Conservation (phyloP, 2,113 vertebrate genomes). For the Gyps fulvus region DNA sequence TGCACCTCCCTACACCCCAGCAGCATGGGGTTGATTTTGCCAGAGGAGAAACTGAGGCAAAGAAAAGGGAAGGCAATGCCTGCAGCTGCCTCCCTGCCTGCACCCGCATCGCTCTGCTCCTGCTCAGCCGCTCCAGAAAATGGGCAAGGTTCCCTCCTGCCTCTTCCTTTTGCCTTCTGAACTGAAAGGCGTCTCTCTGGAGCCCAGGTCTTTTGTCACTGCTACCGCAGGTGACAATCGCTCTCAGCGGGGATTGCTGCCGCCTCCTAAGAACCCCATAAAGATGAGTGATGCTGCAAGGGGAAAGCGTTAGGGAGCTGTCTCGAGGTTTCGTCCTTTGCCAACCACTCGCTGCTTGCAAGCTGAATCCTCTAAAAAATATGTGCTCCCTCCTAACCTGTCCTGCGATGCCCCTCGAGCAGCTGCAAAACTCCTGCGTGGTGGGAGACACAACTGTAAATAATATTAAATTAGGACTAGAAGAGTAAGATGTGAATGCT, state of each 20-base stretch:
- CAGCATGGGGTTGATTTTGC: fast-evolving
- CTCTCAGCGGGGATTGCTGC: background rate
- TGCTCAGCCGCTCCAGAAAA: background rate
- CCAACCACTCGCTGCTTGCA: background rate
- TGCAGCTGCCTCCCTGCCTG: background rate
- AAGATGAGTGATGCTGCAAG: background rate
- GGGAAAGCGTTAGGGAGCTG: background rate
- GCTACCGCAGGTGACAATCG: background rate
- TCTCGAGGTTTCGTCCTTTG: background rate
- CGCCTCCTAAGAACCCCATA: background rate
- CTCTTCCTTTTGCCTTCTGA: background rate
- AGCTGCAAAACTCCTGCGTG: fast-evolving
- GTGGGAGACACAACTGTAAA: background rate
- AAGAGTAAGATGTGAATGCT: fast-evolving
- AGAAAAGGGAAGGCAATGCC: background rate
- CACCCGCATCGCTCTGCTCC: background rate
- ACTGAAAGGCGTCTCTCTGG: background rate
- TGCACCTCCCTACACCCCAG: background rate
- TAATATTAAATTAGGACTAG: fast-evolving
- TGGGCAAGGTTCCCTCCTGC: fast-evolving
- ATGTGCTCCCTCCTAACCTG: background rate
- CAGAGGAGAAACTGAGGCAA: background rate
- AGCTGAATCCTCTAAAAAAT: background rate
- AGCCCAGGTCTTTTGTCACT: background rate
- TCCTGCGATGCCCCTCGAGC: background rate